Base-by-base conservation (phyloP, 2,113 vertebrate species). In the Perccottus glenii region DNA sequence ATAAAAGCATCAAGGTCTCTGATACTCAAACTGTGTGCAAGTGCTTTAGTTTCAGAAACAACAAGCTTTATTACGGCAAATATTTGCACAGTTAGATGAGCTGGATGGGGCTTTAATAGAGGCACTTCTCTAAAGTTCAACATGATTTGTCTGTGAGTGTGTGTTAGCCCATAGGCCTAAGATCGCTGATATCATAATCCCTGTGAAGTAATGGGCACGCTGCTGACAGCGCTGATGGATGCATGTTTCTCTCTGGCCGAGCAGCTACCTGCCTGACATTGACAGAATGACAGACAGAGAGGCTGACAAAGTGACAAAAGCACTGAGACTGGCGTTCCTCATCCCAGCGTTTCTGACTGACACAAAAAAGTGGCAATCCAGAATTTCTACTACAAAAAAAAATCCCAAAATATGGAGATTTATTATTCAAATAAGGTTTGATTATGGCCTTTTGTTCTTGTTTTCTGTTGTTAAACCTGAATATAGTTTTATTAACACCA, bases 271-370 rank as follows among this genome's bases (percentile, higher is more conserved):
- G 33, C 67, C 49, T 75, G 85, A 82, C 81, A 73, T 33, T 87
- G 86, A 88, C 75, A 61, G 74, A 85, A 75, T 73, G 86, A 85
- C 64, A 81, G 86, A 87, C 85, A 50, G 78, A 67, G 12, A 50
- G 68, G 76, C 38, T 77, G 85, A 85, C 84, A 67, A 65, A 84
- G 75, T 75, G 82, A 85, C 84, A 87, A 78, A 82, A 46, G 71
- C 46, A 33, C 57, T 64, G 48, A 60, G 76, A 72, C 68, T 77
- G 73, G 53, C 14, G 53, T 81, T 82, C 77, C 60, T 79, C 74
- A 70, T 32, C 1, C 5, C 44, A 73, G 40, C 32, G 53, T 71
- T 75, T 81, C 43, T 42, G 64, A 82, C 45, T 69, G 68, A 66
- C 15, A 43, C 55, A 43, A 51, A 68, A 58, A 62, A 50, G 19